Base-by-base conservation (phyloP, 2,797 vertebrate species). In the Anguilla marmorata region DNA sequence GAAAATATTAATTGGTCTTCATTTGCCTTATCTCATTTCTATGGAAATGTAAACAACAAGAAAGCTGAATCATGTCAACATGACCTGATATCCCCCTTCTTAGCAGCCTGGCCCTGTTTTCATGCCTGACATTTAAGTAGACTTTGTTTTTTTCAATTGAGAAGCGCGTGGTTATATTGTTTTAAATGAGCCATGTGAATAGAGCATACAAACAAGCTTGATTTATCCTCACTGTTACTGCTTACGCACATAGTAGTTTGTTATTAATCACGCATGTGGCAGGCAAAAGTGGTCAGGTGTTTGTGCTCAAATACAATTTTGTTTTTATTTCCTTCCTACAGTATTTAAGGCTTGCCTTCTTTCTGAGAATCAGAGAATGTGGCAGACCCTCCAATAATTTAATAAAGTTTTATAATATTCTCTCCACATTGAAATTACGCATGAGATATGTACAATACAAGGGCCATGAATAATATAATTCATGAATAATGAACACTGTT, bases 301-400 rank as follows among this genome's bases (percentile, higher is more conserved):
- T 89, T 88, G 11, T 88, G 82, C 87, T 92, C 74, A 86, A 79
- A 90, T 91, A 89, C 89, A 90, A 69, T 19, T 56, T 87, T 90
- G 87, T 63, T 93, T 92, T 93, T 88, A 69, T 93, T 92, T 91
- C 86, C 19, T 90, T 85, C 1, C 87, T 92, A 92, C 86, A 52
- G 86, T 92, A 92, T 93, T 88, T 92, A 92, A 94, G 91, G 88
- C 14, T 74, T 50, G 89, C 3, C 89, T 93, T 93, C 92, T n/a
- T 85, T 90, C 89, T 87, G 86, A 90, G 82, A 86, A 88, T 89
- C 56, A 85, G 85, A 87, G 88, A 92, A 94, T 84, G 60, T 84
- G 87, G 88, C 88, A 84, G 89, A 0, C 0, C 2, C 84, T n/a
- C 88, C 87, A 84, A 92, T 84, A 87, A 87, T 8, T 86, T 27